These are phyloP conservation scores for Athalia circularis DNA, from an alignment of 2,888 invertebrate species.

Conservation along the genomic window DNA sequence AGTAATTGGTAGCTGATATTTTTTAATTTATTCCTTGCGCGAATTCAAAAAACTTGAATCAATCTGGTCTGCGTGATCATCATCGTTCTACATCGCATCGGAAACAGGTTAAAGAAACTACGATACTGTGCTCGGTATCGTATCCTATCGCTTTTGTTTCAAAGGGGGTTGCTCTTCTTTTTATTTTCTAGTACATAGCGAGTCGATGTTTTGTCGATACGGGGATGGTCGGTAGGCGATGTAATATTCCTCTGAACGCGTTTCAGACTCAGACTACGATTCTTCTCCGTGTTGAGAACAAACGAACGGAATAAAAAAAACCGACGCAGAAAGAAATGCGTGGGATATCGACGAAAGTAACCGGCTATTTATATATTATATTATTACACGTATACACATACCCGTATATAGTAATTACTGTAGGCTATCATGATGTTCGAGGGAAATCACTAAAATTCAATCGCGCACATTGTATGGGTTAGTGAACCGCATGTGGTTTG, in stretches of 20 bases:
- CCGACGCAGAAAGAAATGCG: neutral
- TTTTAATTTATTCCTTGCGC: too few species aligned
- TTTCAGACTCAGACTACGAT: neutral
- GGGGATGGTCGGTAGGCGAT: conserved; percentile 32
- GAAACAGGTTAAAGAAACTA: neutral
- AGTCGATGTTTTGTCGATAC: conserved; percentile 44
- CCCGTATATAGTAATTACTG: too few species aligned
- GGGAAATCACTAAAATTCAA: too few species aligned
- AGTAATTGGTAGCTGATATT: too few species aligned
- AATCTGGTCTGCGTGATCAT: too few species aligned
- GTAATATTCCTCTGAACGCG: neutral
- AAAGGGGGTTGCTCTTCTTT: conserved; percentile 24
- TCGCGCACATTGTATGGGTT: too few species aligned
- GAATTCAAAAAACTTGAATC: too few species aligned
- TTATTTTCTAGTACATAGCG: neutral
- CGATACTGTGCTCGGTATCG: conserved; percentile 19
- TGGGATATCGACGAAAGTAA: neutral
- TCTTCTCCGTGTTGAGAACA: neutral
- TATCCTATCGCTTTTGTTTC: conserved; percentile 9
- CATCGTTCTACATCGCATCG: too few species aligned
- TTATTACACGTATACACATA: too few species aligned
- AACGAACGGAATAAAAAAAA: neutral
- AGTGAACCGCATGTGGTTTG: too few species aligned
- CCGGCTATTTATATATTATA: too few species aligned
- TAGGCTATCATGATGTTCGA: too few species aligned